Evolutionary conservation across 2,888 invertebrate genomes (phyloP).

Genomic region (Arge pagana): DNA sequence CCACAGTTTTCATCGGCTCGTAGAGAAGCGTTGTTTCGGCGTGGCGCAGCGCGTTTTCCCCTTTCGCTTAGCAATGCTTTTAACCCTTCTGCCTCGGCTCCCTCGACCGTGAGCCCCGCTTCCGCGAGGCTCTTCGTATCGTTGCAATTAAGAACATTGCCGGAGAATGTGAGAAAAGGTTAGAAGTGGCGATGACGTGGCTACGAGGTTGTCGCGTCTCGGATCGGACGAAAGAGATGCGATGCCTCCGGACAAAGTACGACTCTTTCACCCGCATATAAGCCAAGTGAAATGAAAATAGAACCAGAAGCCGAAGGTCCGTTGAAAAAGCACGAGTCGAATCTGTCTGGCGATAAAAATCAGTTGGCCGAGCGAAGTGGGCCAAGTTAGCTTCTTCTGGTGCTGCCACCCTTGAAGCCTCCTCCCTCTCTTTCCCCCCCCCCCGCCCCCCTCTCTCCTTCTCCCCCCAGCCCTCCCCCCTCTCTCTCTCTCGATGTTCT

Average conservation of each 20-base stretch:
- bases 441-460: not conserved
- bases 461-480: not conserved
- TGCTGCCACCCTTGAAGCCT: constrained; percentile 2
- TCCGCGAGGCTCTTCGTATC: too few relatives aligned
- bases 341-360: constrained; percentile 38
- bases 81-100: not conserved
- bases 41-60: not conserved
- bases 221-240: too few relatives aligned
- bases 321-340: not conserved
- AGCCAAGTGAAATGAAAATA: too few relatives aligned
- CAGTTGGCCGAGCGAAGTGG: constrained; percentile 39
- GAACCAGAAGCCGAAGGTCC: too few relatives aligned
- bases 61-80: too few relatives aligned
- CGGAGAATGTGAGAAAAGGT: too few relatives aligned
- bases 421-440: constrained; percentile 2
- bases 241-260: too few relatives aligned
- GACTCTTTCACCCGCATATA: too few relatives aligned
- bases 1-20: constrained; percentile 18
- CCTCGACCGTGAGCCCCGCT: not conserved
- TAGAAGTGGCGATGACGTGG: too few relatives aligned
- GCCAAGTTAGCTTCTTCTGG: constrained; percentile 21
- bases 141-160: too few relatives aligned
- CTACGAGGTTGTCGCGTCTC: too few relatives aligned
- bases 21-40: not conserved
- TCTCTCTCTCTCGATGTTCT: constrained; percentile 6